phyloP scores from a whole-genome alignment of 2,113 vertebrate genomes.

The Odontesthes bonariensis region DNA sequence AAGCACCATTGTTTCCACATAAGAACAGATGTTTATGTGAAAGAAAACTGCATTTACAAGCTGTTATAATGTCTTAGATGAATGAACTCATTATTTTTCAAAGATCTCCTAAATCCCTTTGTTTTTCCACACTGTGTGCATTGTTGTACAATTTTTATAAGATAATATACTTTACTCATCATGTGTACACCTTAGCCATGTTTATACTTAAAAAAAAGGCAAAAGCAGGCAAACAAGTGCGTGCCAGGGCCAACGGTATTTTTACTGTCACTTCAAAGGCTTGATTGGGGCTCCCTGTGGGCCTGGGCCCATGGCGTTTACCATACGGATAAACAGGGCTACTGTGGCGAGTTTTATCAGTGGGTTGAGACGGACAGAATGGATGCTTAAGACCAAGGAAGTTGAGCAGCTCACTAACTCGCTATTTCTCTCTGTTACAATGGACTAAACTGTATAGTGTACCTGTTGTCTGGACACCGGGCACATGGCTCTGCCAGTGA shows the following conservation, averaged over 20 bases:
- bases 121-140: not conserved
- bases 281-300: too few relatives aligned
- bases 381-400: too few relatives aligned
- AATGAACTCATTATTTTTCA: slow-evolving; percentile 1
- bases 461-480: too few relatives aligned
- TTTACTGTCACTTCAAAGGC: not conserved
- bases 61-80: not conserved
- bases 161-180: not conserved
- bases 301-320: too few relatives aligned
- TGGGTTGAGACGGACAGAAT: too few relatives aligned
- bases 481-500: too few relatives aligned
- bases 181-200: not conserved
- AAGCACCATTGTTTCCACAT: slow-evolving; percentile 3
- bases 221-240: not conserved
- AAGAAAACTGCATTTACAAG: not conserved
- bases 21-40: not conserved
- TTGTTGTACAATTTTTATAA: not conserved
- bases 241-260: not conserved
- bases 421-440: too few relatives aligned
- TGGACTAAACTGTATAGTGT: too few relatives aligned
- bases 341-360: too few relatives aligned
- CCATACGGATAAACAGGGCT: too few relatives aligned
- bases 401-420: too few relatives aligned
- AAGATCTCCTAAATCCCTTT: not conserved
- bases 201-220: not conserved